A percentile compares a stretch with the other conserved stretches of the same genome.
These are phyloP conservation scores for Cirrhinus mrigala DNA, from an alignment of 2,797 vertebrate species.

Conservation along the genomic window DNA sequence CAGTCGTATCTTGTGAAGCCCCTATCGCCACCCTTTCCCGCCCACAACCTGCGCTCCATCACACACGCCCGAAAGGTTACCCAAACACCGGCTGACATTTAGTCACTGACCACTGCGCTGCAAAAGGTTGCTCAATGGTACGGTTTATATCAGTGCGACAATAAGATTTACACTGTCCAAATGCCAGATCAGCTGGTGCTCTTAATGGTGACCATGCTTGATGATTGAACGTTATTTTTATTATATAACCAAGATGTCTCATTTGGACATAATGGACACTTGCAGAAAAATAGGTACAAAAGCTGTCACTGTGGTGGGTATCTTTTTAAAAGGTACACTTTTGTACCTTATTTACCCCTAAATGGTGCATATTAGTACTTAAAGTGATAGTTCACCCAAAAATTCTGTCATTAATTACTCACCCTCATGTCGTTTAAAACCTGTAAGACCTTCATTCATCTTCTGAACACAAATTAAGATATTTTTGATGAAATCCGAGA, in stretches of 20 bases:
- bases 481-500: too few relatives aligned
- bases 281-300: background rate
- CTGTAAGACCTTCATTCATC: too few relatives aligned
- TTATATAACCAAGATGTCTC: background rate
- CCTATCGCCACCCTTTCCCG: conserved; percentile 16
- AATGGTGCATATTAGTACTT: background rate
- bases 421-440: too few relatives aligned
- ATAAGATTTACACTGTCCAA: conserved; percentile 39
- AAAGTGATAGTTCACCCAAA: too few relatives aligned
- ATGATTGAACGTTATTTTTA: conserved; percentile 3
- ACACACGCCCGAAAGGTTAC: conserved; percentile 42
- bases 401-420: too few relatives aligned
- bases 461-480: too few relatives aligned
- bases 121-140: conserved; percentile 16
- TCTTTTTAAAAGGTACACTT: background rate
- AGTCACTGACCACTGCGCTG: conserved; percentile 32
- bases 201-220: background rate
- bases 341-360: background rate
- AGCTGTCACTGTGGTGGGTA: background rate
- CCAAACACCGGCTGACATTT: conserved; percentile 57
- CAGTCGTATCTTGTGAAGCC: conserved; percentile 39
- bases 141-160: conserved; percentile 11
- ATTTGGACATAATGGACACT: background rate
- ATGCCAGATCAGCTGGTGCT: conserved; percentile 32
- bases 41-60: conserved; percentile 27